Evolutionary conservation across 1,140 invertebrate genomes (phyloP).

Genomic region (Drosophila prosaltans): DNA sequence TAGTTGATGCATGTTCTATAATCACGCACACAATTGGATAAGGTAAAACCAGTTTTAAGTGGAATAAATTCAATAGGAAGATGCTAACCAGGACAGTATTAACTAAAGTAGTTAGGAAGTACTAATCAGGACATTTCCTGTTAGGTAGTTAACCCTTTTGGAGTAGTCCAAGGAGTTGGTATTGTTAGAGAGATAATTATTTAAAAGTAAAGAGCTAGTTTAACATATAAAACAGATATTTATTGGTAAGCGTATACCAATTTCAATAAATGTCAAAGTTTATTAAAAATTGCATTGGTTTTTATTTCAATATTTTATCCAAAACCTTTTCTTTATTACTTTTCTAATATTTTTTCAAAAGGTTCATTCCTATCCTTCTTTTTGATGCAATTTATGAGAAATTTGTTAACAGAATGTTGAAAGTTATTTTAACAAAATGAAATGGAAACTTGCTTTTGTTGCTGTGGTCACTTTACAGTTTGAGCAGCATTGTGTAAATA

Average conservation of each 20-base stretch:
- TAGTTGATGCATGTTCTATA: background rate
- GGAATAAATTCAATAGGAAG: background rate
- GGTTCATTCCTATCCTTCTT: too few relatives aligned
- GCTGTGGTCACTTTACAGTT: slow-evolving; percentile 61
- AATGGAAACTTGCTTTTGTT: slow-evolving; percentile 39
- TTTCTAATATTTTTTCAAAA: too few relatives aligned
- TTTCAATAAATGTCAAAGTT: too few relatives aligned
- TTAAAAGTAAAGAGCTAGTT: too few relatives aligned
- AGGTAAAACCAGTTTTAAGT: background rate
- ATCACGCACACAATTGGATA: slow-evolving; percentile 1
- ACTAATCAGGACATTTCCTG: too few relatives aligned
- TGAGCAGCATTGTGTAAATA: slow-evolving; percentile 59
- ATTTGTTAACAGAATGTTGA: background rate
- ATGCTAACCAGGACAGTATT: background rate
- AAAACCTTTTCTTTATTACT: too few relatives aligned
- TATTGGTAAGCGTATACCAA: too few relatives aligned
- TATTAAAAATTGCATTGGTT: too few relatives aligned
- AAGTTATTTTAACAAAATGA: slow-evolving; percentile 18
- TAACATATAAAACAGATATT: too few relatives aligned
- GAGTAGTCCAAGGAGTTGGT: background rate
- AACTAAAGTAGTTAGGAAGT: background rate
- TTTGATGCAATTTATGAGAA: background rate
- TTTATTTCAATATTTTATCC: too few relatives aligned
- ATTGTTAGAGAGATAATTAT: too few relatives aligned
- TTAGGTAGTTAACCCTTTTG: background rate